phyloP scores from a whole-genome alignment of 2,113 vertebrate species.

The Coptodon rendalli region DNA sequence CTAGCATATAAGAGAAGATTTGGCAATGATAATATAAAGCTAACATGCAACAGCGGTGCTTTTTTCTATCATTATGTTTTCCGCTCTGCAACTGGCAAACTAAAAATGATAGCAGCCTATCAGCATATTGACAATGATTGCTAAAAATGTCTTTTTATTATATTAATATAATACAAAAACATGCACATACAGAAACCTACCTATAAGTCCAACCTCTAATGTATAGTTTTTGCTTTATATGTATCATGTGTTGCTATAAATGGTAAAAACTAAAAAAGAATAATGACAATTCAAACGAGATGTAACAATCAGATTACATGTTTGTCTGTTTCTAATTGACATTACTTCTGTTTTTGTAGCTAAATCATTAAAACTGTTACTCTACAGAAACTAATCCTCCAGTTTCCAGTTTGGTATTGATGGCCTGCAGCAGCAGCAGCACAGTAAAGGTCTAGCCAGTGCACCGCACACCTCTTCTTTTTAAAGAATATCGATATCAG shows the following conservation, averaged over 20 bases:
- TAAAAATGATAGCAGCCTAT: background rate
- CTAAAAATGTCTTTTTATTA: background rate
- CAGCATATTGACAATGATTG: background rate
- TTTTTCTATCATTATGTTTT: background rate
- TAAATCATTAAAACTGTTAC: background rate
- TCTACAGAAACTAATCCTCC: background rate
- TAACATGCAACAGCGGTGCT: background rate
- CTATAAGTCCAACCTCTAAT: background rate
- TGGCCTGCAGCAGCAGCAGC: constrained; percentile 19
- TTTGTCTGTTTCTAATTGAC: background rate
- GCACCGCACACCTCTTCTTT: background rate
- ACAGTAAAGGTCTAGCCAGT: background rate
- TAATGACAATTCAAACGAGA: background rate
- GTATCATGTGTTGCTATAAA: too few relatives aligned
- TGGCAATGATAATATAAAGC: background rate
- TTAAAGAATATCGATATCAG: constrained; percentile 33
- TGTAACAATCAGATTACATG: background rate
- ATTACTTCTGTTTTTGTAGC: background rate
- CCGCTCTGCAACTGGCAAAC: background rate
- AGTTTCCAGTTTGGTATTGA: background rate
- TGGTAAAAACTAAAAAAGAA: background rate
- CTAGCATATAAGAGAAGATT: background rate
- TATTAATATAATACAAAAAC: background rate
- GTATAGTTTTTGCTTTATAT: background rate
- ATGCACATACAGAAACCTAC: background rate